phyloP scores from a whole-genome alignment of 2,113 vertebrate genomes.

The Struthio camelus region DNA sequence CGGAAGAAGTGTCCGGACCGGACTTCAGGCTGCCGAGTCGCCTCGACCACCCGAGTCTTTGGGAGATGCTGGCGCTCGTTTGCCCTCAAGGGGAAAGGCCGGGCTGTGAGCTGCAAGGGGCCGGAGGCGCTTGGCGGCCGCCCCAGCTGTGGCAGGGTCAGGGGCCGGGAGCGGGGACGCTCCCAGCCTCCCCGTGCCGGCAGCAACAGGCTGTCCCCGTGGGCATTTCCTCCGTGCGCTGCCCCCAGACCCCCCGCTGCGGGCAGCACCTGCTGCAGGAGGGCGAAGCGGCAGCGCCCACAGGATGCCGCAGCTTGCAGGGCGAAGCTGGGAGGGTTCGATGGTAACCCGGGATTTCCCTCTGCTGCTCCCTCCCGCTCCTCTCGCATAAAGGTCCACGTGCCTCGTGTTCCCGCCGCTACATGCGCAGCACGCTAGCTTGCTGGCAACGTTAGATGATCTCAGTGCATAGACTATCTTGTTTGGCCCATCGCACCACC shows the following conservation, averaged over 20 bases:
- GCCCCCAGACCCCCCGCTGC: too few relatives aligned
- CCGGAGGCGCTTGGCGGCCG: background rate
- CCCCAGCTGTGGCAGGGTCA: background rate
- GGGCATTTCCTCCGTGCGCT: too few relatives aligned
- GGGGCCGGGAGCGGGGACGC: too few relatives aligned
- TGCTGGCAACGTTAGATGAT: background rate
- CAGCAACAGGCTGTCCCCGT: too few relatives aligned
- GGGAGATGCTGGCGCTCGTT: background rate
- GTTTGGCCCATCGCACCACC: background rate
- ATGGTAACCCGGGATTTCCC: background rate
- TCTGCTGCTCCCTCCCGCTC: background rate
- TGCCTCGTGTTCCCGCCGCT: background rate
- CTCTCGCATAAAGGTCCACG: rapidly evolving
- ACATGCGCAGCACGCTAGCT: background rate
- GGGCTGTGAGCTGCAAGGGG: background rate
- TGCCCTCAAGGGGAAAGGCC: background rate
- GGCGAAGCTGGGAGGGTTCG: background rate
- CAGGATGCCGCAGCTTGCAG: too few relatives aligned
- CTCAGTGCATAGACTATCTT: background rate
- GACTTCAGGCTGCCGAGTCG: background rate
- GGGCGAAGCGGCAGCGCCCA: too few relatives aligned
- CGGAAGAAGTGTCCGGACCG: background rate
- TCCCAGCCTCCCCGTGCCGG: too few relatives aligned
- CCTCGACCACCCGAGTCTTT: background rate
- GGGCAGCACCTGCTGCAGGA: too few relatives aligned